Conservation (phyloP, 2,113 vertebrate species). For the Trinectes maculatus region DNA sequence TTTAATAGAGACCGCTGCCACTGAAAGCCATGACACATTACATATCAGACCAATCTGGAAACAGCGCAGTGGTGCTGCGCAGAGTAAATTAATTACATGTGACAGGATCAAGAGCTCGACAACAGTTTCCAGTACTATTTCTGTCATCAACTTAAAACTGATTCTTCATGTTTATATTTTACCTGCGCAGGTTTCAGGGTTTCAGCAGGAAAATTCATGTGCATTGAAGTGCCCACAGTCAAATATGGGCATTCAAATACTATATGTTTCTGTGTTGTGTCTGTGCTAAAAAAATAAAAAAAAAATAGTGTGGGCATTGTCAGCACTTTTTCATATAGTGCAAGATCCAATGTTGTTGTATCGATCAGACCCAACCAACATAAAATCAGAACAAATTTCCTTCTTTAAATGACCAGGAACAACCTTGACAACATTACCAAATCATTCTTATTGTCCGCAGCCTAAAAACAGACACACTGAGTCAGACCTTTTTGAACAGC, state of each 20-base stretch:
- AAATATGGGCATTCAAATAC: not conserved
- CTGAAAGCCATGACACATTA: constrained; percentile 27
- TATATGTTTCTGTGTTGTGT: not conserved
- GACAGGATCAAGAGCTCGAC: constrained; percentile 17
- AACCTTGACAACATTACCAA: constrained; percentile 17
- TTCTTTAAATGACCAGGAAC: constrained; percentile 10
- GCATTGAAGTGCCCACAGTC: not conserved
- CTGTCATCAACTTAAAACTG: constrained; percentile 1
- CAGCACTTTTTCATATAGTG: not conserved
- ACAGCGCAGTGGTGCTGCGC: constrained; percentile 36
- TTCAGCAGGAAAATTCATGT: constrained; percentile 7
- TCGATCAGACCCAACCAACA: not conserved
- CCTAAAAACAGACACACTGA: constrained; percentile 13
- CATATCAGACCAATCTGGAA: constrained; percentile 12
- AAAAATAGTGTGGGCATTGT: too few species aligned
- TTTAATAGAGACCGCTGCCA: constrained; percentile 7
- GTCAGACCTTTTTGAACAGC: constrained; percentile 52
- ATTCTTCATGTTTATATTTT: constrained; percentile 18
- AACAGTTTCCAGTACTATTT: constrained; percentile 27
- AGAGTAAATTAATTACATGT: constrained; percentile 12
- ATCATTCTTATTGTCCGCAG: constrained; percentile 22
- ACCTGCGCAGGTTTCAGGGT: not conserved
- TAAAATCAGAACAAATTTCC: not conserved
- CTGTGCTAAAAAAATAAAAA: not conserved
- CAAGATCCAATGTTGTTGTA: not conserved